A percentile compares a stretch with the other conserved stretches of the same genome.
Conservation (phyloP, 1,140 invertebrate species). For the Calliphora vicina region DNA sequence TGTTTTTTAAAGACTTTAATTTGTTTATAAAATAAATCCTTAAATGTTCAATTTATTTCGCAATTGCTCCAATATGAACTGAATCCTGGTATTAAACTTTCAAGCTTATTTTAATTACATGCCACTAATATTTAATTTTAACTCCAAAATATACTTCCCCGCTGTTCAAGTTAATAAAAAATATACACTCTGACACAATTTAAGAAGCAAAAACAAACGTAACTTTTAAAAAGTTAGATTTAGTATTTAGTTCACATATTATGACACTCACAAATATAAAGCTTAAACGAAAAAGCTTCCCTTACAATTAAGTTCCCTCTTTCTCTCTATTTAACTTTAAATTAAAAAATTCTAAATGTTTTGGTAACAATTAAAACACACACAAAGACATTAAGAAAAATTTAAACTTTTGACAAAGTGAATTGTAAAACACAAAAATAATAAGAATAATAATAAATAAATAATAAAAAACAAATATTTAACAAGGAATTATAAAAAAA, state of each 20-base stretch:
- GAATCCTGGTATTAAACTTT: too few species aligned
- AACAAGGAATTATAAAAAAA: too few species aligned
- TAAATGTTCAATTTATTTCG: too few species aligned
- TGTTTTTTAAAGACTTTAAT: too few species aligned
- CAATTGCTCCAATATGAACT: too few species aligned
- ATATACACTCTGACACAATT: neutral
- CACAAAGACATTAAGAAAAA: neutral
- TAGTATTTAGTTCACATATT: neutral
- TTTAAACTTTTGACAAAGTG: neutral
- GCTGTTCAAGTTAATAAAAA: neutral
- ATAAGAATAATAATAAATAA: neutral
- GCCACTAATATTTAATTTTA: neutral
- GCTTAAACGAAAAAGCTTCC: neutral
- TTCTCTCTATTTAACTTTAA: neutral
- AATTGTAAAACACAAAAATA: neutral
- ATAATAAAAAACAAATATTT: too few species aligned
- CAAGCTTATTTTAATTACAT: too few species aligned
- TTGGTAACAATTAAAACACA: neutral
- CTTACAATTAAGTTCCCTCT: neutral
- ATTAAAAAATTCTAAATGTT: neutral
- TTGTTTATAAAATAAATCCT: too few species aligned
- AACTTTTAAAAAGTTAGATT: constrained; percentile 1
- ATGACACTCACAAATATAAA: neutral
- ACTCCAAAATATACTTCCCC: neutral
- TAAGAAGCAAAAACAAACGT: neutral